Evolutionary conservation across 2,797 vertebrate genomes (phyloP).

Genomic region (Geotrypetes seraphini): DNA sequence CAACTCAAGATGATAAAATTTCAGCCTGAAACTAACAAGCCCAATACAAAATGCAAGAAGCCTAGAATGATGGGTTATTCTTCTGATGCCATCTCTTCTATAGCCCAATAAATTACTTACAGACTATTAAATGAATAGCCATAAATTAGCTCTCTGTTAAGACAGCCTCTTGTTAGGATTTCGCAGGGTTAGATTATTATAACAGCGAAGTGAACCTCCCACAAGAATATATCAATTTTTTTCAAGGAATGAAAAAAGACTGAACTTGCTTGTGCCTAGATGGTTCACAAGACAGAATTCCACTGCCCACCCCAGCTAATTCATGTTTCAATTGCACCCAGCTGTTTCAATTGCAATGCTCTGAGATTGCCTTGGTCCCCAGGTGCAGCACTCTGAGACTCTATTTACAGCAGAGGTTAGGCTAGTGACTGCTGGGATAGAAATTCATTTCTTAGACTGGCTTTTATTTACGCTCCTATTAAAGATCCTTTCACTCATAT

Average conservation of each 20-base stretch:
- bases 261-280: conserved; percentile 19
- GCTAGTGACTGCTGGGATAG: conserved; percentile 50
- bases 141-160: conserved; percentile 53
- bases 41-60: conserved; percentile 34
- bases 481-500: conserved; percentile 52
- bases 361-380: conserved; percentile 41
- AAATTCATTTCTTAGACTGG: conserved; percentile 57
- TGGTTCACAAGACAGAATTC: conserved; percentile 18
- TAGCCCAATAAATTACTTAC: conserved; percentile 61
- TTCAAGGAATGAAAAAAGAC: conserved; percentile 9
- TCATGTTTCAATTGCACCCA: conserved; percentile 35
- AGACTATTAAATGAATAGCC: conserved; percentile 50
- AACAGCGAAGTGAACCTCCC: conserved; percentile 33
- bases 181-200: conserved; percentile 38
- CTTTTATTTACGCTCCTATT: conserved; percentile 62
- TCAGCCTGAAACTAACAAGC: conserved; percentile 45
- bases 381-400: conserved; percentile 37
- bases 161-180: conserved; percentile 39
- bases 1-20: too few relatives aligned
- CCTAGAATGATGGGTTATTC: conserved; percentile 41
- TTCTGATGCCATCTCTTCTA: conserved; percentile 45
- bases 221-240: conserved; percentile 21
- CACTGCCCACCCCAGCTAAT: conserved; percentile 19
- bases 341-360: conserved; percentile 40
- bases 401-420: conserved; percentile 49